Conservation (phyloP, 2,113 vertebrate species). For the Chascanopsetta lugubris region DNA sequence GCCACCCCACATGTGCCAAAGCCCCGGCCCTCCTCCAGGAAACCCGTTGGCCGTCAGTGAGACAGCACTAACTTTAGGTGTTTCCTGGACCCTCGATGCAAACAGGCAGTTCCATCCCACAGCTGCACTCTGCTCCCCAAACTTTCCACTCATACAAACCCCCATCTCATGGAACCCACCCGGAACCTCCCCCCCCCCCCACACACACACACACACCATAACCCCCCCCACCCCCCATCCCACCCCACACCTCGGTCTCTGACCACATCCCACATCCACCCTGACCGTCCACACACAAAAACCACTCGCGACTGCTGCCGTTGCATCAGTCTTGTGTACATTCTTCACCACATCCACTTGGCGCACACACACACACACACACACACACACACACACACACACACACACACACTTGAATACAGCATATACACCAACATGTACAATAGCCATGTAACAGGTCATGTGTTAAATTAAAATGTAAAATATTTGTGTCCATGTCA, state of each 20-base stretch:
- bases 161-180: constrained; percentile 37
- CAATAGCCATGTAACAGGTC: too few relatives aligned
- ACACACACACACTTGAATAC: too few relatives aligned
- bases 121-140: constrained; percentile 38
- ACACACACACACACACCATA: constrained; percentile 62
- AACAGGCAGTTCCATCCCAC: constrained; percentile 16
- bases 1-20: too few relatives aligned
- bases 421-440: too few relatives aligned
- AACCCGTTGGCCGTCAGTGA: constrained; percentile 77
- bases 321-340: constrained; percentile 46
- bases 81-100: constrained; percentile 69
- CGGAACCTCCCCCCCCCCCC: too few relatives aligned
- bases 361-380: neutral
- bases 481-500: too few relatives aligned
- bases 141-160: constrained; percentile 28
- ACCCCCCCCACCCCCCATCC: constrained; percentile 50
- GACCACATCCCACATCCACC: constrained; percentile 68
- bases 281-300: constrained; percentile 44
- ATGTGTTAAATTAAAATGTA: too few relatives aligned
- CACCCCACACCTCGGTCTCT: constrained; percentile 66
- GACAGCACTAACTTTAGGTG: constrained; percentile 79
- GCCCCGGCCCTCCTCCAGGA: constrained; percentile 63
- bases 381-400: neutral
- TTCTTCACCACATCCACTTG: constrained; percentile 4
- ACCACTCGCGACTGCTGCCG: constrained; percentile 46